A percentile compares a stretch with the other conserved stretches of the same genome.
Conservation (phyloP, 2,797 vertebrate species). For the Acanthurus tractus region DNA sequence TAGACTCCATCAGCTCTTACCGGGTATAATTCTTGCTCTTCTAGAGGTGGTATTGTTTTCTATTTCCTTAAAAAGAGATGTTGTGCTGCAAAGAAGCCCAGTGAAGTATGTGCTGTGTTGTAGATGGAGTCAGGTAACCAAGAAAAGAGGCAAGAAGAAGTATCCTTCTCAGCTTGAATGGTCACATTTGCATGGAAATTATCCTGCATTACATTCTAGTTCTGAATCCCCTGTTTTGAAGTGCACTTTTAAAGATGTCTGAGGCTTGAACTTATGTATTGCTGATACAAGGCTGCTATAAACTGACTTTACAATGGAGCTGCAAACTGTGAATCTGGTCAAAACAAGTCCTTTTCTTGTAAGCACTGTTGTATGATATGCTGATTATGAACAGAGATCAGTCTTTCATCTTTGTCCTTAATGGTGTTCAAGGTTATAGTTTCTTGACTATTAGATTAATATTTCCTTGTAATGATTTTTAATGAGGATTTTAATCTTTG, state of each 20-base stretch:
- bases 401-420: constrained; percentile 24
- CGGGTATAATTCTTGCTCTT: constrained; percentile 37
- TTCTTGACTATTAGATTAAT: neutral
- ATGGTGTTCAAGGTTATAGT: neutral
- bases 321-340: constrained; percentile 8
- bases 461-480: neutral
- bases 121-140: constrained; percentile 13
- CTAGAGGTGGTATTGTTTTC: constrained; percentile 31
- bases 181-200: constrained; percentile 58
- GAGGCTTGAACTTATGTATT: neutral
- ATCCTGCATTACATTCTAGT: constrained; percentile 26
- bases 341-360: neutral
- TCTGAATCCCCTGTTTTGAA: constrained; percentile 16
- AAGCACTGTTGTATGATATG: constrained; percentile 23
- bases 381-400: neutral
- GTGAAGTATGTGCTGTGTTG: constrained; percentile 44
- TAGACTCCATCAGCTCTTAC: constrained; percentile 12
- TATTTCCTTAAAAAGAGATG: constrained; percentile 52
- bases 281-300: neutral
- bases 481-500: neutral
- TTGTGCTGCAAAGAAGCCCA: constrained; percentile 47
- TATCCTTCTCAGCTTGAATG: constrained; percentile 2
- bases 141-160: neutral
- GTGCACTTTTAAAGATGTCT: constrained; percentile 18
- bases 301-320: constrained; percentile 12